A percentile compares a stretch with the other conserved stretches of the same genome.
phyloP scores from a whole-genome alignment of 1,140 invertebrate species.

The Drosophila ironensis region DNA sequence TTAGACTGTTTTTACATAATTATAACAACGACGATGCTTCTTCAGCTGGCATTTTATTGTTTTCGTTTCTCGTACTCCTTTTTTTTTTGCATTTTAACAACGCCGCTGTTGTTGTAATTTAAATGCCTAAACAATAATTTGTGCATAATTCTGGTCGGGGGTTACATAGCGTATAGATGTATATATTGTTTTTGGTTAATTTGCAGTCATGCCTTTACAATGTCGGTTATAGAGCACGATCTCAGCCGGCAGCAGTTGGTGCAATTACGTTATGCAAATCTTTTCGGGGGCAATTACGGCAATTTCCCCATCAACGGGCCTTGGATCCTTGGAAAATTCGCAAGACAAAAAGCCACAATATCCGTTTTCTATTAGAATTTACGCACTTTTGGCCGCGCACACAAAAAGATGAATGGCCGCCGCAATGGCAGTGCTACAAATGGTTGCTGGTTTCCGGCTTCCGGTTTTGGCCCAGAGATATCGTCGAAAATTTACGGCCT shows the following conservation, averaged over 20 bases:
- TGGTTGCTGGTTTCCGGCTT: slow-evolving; percentile 75
- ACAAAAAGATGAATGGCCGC: slow-evolving; percentile 46
- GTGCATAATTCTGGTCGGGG: slow-evolving; percentile 61
- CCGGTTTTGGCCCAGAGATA: slow-evolving; percentile 52
- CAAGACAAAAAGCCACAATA: slow-evolving; percentile 68
- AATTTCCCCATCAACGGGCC: slow-evolving; percentile 31
- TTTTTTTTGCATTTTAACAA: slow-evolving; percentile 21
- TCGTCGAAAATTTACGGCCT: slow-evolving; percentile 62
- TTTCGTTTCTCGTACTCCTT: slow-evolving; percentile 47
- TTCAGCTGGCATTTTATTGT: slow-evolving; percentile 65
- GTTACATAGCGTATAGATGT: too few species aligned
- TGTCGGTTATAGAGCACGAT: slow-evolving; percentile 16
- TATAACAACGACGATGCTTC: slow-evolving; percentile 64
- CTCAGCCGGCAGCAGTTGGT: slow-evolving; percentile 10
- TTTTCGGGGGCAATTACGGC: slow-evolving; percentile 56
- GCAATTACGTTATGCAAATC: slow-evolving; percentile 69
- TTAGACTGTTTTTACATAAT: slow-evolving; percentile 79
- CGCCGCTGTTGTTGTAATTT: slow-evolving; percentile 49
- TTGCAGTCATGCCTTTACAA: slow-evolving; percentile 49
- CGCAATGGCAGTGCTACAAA: slow-evolving; percentile 52
- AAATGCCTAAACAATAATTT: slow-evolving; percentile 80
- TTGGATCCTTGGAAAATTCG: slow-evolving; percentile 33
- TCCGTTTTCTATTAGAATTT: slow-evolving; percentile 75
- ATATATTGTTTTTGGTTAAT: slow-evolving; percentile 77
- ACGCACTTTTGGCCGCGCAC: slow-evolving; percentile 48